Evolutionary conservation across 2,113 vertebrate genomes (phyloP), one percentile per base, ranked within the genome.

Genomic region (Ammodytes marinus): DNA sequence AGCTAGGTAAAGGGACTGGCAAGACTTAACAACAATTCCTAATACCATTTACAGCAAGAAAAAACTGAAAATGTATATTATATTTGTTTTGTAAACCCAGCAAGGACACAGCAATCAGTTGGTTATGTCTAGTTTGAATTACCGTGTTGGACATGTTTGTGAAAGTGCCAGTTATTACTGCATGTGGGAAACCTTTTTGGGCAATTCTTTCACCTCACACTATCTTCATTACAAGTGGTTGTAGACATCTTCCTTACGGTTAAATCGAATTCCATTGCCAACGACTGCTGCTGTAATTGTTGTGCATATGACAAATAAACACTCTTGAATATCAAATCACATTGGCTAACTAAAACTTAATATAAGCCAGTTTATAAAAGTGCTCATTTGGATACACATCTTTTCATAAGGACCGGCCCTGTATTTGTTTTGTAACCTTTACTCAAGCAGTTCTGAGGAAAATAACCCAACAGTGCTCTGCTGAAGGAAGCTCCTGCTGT

Each of bases 361-460:
- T 0, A 0, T 45, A 10, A 47, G 57, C 70, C 74, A 59, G 19
- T 35, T 79, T 52, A 54, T 13, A 52, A 35, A 50, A 65, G 72
- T 50, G 40, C 12, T 64, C 27, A 60, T 82, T 69, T 19, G 14
- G 15, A 37, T 60, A 5, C 54, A 11, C 19, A 8, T 80, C 64
- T 12, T 43, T 74, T 67, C 54, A 37, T 69, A 61, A 54, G 52
- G 55, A 79, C 59, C 37, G 73, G 65, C 45, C 13, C 17, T 13
- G 12, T 64, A 15, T 43, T 82, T 10, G 0, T 49, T 86, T 79
- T 53, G 64, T 57, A 84, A 90, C 77, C 87, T 90, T 91, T 88
- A 80, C 80, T 88, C 69, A 61, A 88, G 86, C 89, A 92, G 83
- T 91, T 94, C 89, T 94, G 89, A 90, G 86, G 90, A 89, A 92